Percentiles rank a stretch among this genome's conserved stretches.
These are phyloP conservation scores for Dermochelys coriacea DNA, from an alignment of 2,797 vertebrate species.

Conservation along the genomic window DNA sequence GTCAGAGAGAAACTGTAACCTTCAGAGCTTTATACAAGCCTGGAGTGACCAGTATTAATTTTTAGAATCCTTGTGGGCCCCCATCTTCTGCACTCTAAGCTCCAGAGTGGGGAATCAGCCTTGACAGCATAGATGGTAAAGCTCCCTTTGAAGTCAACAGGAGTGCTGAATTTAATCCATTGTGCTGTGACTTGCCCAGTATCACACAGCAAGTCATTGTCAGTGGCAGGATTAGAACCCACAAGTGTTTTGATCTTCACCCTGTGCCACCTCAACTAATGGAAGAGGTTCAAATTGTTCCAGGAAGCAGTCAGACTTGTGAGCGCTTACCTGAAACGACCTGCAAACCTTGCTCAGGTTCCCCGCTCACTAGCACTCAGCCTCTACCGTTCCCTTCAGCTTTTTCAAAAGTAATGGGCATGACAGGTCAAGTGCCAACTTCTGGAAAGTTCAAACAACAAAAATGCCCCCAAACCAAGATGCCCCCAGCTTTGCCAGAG, in stretches of 20 bases:
- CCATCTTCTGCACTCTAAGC: too few species aligned
- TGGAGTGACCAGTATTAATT: too few species aligned
- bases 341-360: slow-evolving; percentile 27
- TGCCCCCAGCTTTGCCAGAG: neutral
- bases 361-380: slow-evolving; percentile 11
- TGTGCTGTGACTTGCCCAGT: neutral
- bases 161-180: neutral
- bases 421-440: slow-evolving; percentile 11
- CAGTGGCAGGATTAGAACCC: neutral
- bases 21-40: too few species aligned
- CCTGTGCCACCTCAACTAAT: neutral
- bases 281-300: neutral
- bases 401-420: slow-evolving; percentile 21
- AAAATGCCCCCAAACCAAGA: neutral
- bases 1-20: too few species aligned
- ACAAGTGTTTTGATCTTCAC: neutral
- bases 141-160: neutral
- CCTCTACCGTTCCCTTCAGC: neutral
- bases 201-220: too few species aligned
- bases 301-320: neutral
- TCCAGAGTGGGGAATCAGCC: too few species aligned
- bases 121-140: neutral
- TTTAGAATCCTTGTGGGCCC: too few species aligned
- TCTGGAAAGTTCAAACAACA: neutral
- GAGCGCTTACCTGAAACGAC: neutral